phyloP scores from a whole-genome alignment of 2,797 vertebrate species.

The Labroides dimidiatus region DNA sequence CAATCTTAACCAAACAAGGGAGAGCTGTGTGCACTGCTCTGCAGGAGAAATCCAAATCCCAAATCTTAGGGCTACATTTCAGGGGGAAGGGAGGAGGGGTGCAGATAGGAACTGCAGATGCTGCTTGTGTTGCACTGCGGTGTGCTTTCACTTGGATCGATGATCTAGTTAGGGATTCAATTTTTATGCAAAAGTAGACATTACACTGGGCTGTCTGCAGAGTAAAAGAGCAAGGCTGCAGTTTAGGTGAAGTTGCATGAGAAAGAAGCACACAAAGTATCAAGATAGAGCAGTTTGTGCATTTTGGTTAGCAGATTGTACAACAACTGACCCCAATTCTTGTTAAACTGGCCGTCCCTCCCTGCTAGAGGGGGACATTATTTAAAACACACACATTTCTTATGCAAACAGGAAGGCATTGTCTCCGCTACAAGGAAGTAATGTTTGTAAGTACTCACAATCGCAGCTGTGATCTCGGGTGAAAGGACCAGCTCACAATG shows the following conservation, averaged over 20 bases:
- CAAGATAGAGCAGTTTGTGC: slow-evolving; percentile 4
- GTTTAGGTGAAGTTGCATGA: slow-evolving; percentile 16
- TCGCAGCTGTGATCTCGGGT: slow-evolving; percentile 34
- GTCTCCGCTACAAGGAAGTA: slow-evolving; percentile 41
- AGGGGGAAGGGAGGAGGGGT: background rate
- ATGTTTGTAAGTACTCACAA: slow-evolving; percentile 28
- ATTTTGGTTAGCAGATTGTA: slow-evolving; percentile 23
- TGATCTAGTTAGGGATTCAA: slow-evolving; percentile 58
- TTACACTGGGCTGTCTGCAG: slow-evolving; percentile 6
- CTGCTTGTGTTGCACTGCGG: slow-evolving; percentile 59
- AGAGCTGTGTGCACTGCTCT: slow-evolving; percentile 11
- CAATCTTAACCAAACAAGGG: slow-evolving; percentile 38
- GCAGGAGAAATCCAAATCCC: slow-evolving; percentile 5
- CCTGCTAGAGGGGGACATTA: background rate
- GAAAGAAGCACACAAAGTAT: slow-evolving; percentile 23
- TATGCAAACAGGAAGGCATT: slow-evolving; percentile 50
- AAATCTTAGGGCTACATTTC: slow-evolving; percentile 19
- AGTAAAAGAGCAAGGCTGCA: slow-evolving; percentile 33
- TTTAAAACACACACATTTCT: slow-evolving; percentile 18
- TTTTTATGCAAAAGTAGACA: slow-evolving; percentile 57
- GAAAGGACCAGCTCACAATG: slow-evolving; percentile 16
- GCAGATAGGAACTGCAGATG: slow-evolving; percentile 50
- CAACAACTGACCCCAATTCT: slow-evolving; percentile 18
- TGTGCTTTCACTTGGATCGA: slow-evolving; percentile 59
- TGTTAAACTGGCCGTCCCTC: background rate